Conservation (phyloP, 2,888 invertebrate species). For the Rhagophthalmus giganteus region DNA sequence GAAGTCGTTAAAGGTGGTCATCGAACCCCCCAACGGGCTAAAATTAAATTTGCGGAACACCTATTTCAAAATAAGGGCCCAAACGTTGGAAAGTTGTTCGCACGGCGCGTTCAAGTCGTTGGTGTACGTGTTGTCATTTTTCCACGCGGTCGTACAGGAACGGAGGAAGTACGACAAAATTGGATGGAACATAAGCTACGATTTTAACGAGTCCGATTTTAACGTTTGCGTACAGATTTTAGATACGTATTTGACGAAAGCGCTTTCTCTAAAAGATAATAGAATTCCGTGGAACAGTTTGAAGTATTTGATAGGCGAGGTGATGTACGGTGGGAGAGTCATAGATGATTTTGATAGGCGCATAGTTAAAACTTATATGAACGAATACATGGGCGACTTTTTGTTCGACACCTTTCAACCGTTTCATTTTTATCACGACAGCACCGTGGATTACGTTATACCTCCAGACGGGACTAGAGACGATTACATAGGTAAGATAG, state of each 20-base stretch:
- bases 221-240: conserved; percentile 85
- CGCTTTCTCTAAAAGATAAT: conserved; percentile 60
- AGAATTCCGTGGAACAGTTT: conserved; percentile 88
- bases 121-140: conserved; percentile 87
- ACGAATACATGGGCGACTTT: conserved; percentile 94
- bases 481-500: conserved; percentile 67
- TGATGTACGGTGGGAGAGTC: conserved; percentile 93
- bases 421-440: conserved; percentile 84
- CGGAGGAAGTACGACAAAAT: conserved; percentile 91
- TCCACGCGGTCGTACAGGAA: conserved; percentile 92
- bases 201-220: conserved; percentile 93
- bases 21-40: conserved; percentile 88
- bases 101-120: conserved; percentile 80
- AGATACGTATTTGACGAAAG: conserved; percentile 80
- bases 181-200: conserved; percentile 93
- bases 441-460: conserved; percentile 75
- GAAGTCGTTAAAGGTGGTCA: conserved; percentile 74
- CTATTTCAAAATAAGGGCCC: conserved; percentile 81
- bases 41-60: conserved; percentile 88
- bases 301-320: conserved; percentile 91
- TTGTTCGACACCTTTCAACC: conserved; percentile 89
- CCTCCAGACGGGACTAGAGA: conserved; percentile 69
- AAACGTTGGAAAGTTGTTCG: conserved; percentile 70
- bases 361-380: conserved; percentile 85
- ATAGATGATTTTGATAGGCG: conserved; percentile 90